Conservation (phyloP, 2,888 invertebrate genomes). For the Deilephila elpenor region DNA sequence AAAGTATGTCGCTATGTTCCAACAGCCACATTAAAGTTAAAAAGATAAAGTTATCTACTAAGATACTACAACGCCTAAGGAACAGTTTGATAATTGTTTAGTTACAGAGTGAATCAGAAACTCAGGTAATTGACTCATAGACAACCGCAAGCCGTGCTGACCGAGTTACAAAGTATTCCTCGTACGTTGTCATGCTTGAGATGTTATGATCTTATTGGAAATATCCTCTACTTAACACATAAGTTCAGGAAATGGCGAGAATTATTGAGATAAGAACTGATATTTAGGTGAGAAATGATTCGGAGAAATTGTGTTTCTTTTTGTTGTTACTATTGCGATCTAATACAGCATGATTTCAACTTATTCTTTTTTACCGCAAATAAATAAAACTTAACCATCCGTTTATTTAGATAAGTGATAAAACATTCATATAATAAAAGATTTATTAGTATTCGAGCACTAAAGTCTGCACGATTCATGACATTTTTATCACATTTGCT, state of each 20-base stretch:
- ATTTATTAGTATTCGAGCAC: background rate
- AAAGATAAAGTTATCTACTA: constrained; percentile 2
- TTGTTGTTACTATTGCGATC: too few species aligned
- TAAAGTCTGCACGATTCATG: background rate
- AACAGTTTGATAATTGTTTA: constrained; percentile 37
- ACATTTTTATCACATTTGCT: constrained; percentile 6
- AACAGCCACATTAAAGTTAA: background rate
- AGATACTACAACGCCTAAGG: constrained; percentile 18
- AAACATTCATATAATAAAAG: too few species aligned
- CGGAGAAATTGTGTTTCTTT: too few species aligned
- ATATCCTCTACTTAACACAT: background rate
- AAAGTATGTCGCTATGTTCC: background rate
- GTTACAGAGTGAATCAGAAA: constrained; percentile 58
- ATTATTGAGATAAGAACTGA: too few species aligned
- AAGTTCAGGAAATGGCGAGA: background rate
- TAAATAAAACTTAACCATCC: too few species aligned
- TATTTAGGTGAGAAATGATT: too few species aligned
- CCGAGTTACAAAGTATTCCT: constrained; percentile 35
- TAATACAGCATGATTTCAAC: too few species aligned
- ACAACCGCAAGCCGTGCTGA: constrained; percentile 52
- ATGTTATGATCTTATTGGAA: background rate
- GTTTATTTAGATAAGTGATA: too few species aligned
- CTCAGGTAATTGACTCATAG: constrained; percentile 60
- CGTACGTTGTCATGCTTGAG: constrained; percentile 21
- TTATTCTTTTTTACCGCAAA: too few species aligned